Evolutionary conservation across 2,888 invertebrate genomes (phyloP).

Genomic region (Latrodectus elegans): DNA sequence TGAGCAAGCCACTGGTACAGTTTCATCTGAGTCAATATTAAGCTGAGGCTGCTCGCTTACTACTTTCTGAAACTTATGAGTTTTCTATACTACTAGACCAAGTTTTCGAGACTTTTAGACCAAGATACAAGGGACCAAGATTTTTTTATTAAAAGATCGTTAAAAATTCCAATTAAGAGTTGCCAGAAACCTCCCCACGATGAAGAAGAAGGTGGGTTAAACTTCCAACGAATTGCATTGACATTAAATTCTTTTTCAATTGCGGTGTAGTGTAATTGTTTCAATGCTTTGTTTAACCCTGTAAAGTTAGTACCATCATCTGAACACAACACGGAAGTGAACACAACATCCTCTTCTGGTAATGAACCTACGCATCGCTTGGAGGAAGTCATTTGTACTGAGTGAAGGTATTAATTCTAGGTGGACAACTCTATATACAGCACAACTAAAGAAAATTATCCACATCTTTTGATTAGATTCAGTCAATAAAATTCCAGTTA

Average conservation of each 20-base stretch:
- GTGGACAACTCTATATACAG: conserved; percentile 6
- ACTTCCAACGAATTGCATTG: conserved; percentile 4
- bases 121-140: too few relatives aligned
- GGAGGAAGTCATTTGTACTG: conserved; percentile 8
- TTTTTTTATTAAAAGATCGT: too few relatives aligned
- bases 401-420: too few relatives aligned
- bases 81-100: too few relatives aligned
- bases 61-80: too few relatives aligned
- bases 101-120: too few relatives aligned
- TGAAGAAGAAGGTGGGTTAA: conserved; percentile 14
- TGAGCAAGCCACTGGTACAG: too few relatives aligned
- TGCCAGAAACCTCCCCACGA: conserved; percentile 8
- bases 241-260: conserved; percentile 1
- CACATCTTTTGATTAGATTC: too few relatives aligned
- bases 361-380: background rate
- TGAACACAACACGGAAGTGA: background rate
- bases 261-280: background rate
- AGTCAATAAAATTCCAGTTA: conserved; percentile 38
- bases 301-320: too few relatives aligned
- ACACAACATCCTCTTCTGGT: too few relatives aligned
- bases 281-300: background rate
- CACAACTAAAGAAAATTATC: conserved; percentile 9
- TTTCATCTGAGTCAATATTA: too few relatives aligned
- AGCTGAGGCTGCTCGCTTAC: too few relatives aligned
- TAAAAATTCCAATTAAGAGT: background rate